Base-by-base conservation (phyloP, 2,888 invertebrate species). In the Oxyscelio sp. region DNA sequence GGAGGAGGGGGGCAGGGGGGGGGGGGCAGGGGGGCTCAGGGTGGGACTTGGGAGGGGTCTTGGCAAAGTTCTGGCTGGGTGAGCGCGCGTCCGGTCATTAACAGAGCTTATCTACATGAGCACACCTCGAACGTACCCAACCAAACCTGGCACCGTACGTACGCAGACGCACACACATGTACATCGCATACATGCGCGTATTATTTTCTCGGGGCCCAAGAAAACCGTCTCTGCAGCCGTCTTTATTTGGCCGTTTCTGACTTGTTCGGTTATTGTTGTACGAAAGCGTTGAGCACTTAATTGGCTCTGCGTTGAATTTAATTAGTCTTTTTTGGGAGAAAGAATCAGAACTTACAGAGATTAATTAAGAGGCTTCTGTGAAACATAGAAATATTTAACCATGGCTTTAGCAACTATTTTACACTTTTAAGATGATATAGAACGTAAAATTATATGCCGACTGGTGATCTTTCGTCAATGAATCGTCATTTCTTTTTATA, bases 201-300 rank as follows among this genome's bases (percentile, higher is more conserved):
- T 52, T 70, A 52, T 58, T 71, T 74, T 68, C 63, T 54, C 70
- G 74, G 79, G 77, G 84, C 87, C 87, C 87, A 85, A 86, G 87
- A 87, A 90, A 86, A 81, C 79, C 82, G 80, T 80, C 87, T 70
- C 70, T 80, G 80, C 61, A 74, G 85, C 85, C 89, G 81, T 77
- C 80, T 86, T 86, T 83, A 74, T 86, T 86, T 75, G 70, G 85
- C 65, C 85, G 81, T 87, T 82, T 79, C 63, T 48, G 48, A 43
- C 68, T 52, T 11, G 27, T 63, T 63, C 22, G 34, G 58, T 66
- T 77, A 77, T 77, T 77, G 66, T 78, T 68, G 59, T 21, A 8
- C 50, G 77, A 34, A 45, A 66, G 70, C 43, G 54, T 59, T 75
- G 63, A 74, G 66, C 65, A 50, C 68, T 78, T 78, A 68, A 78